Evolutionary conservation across 1,140 invertebrate genomes (phyloP).

Genomic region (Muscidifurax raptorellus): DNA sequence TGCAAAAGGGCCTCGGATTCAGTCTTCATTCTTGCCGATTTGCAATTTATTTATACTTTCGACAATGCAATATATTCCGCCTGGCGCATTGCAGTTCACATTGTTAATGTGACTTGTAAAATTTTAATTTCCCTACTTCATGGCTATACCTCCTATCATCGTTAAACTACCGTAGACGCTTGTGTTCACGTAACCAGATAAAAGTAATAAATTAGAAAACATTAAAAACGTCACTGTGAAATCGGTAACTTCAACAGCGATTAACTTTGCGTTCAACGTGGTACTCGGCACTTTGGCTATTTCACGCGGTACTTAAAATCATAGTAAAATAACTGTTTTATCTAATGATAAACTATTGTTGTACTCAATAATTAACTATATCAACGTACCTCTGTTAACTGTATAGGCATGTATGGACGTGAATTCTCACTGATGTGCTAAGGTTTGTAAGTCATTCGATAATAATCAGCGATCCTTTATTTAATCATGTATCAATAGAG

Average conservation of each 20-base stretch:
- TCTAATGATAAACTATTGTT: neutral
- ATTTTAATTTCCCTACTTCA: neutral
- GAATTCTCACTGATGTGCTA: neutral
- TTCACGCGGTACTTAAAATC: neutral
- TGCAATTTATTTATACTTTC: slow-evolving; percentile 32
- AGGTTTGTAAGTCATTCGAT: slow-evolving; percentile 13
- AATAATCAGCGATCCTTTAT: neutral
- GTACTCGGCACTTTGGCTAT: slow-evolving; percentile 29
- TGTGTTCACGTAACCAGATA: neutral
- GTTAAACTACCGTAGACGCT: neutral
- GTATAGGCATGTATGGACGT: neutral
- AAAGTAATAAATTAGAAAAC: slow-evolving; percentile 21
- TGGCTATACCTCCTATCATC: neutral
- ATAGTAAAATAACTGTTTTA: neutral
- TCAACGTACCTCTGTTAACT: neutral
- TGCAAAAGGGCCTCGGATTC: slow-evolving; percentile 38
- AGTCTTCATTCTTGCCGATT: slow-evolving; percentile 44
- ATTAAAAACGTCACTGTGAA: neutral
- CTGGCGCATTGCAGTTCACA: neutral
- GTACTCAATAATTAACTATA: neutral
- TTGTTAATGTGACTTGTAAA: neutral
- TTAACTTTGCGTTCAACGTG: neutral
- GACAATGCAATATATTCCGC: neutral
- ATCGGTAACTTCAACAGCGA: neutral
- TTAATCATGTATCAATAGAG: slow-evolving; percentile 16